Base-by-base conservation (phyloP, 2,888 invertebrate species). In the Scaptomyza polygonia region DNA sequence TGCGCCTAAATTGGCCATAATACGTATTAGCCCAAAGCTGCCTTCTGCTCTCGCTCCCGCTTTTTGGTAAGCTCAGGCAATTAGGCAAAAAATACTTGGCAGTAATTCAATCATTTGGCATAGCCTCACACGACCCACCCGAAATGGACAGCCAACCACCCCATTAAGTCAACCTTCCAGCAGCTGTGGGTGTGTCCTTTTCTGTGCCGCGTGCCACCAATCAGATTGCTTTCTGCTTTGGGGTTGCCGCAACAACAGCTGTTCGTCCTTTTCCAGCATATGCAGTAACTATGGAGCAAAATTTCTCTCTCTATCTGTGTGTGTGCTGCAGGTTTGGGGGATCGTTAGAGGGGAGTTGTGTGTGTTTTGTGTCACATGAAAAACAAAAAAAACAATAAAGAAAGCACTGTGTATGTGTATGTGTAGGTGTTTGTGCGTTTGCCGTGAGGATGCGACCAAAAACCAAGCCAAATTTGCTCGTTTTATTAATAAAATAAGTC, bases 381-480 rank as follows among this genome's bases (percentile, higher is more conserved):
- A 58, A 58, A 64, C 70, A 65, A 78, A 66, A 61, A 58, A 58
- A 64, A 72, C 67, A 78, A 67, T 70, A 67, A 61, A 67, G 59
- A 62, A 51, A 18, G 56, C 66, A 55, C 62, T 43, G 49, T 25
- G 25, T 25, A 72, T 57, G 34, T 56, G 42, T 29, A 16, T 57
- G 21, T n/a, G n/a, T n/a, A n/a, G n/a, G 34, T 55, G 32, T 47
- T 47, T 45, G 42, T 59, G 29, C 16, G 52, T 54, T 27, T 43
- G 30, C n/a, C 39, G 45, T 66, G 34, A 18, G 58, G 72, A 67
- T 69, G 83, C 86, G 80, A 86, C 86, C 86, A 83, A 73, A 80
- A 83, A 83, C 86, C 78, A 86, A 88, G 86, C 86, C 88, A 88
- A 82, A 86, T 88, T 87, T 87, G 81, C 86, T 87, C 86, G 88